A percentile compares a stretch with the other conserved stretches of the same genome.
These are phyloP conservation scores for Therioaphis trifolii DNA, from an alignment of 2,888 invertebrate genomes.

Conservation along the genomic window DNA sequence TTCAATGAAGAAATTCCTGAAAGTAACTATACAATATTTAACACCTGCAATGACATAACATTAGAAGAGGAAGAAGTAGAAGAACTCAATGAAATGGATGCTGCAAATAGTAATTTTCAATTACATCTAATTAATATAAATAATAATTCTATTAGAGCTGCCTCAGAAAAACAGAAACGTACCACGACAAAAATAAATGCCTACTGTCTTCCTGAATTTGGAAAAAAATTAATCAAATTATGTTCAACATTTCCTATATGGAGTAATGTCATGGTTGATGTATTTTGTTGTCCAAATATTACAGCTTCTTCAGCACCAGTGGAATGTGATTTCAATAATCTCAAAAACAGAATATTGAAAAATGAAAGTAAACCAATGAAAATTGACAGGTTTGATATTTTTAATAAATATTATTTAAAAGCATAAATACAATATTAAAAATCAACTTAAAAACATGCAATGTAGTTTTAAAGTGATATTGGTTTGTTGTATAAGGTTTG, in stretches of 20 bases:
- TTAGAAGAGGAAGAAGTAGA: not conserved
- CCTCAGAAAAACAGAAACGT: not conserved
- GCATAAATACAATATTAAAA: too few species aligned
- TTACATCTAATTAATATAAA: not conserved
- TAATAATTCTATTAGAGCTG: not conserved
- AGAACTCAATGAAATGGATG: not conserved
- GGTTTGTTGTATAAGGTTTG: conserved; percentile 1
- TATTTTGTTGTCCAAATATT: conserved; percentile 3
- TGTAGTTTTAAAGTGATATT: too few species aligned
- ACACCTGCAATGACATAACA: not conserved
- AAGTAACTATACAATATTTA: not conserved
- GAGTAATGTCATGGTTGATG: conserved; percentile 19
- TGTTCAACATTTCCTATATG: conserved; percentile 14
- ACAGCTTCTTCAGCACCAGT: conserved; percentile 17
- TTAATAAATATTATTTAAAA: not conserved
- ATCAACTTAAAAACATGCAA: too few species aligned
- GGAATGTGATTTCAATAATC: conserved; percentile 18
- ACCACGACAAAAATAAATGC: conserved; percentile 25
- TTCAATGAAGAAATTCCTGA: not conserved
- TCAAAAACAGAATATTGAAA: conserved; percentile 4
- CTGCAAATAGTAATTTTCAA: not conserved
- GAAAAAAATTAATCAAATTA: conserved; percentile 2
- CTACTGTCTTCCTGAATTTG: not conserved
- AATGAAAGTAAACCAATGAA: conserved; percentile 28
- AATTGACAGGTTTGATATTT: conserved; percentile 6